These are phyloP conservation scores for Mesorhabditis spiculigera DNA, from an alignment of 2,888 invertebrate species.

Conservation along the genomic window DNA sequence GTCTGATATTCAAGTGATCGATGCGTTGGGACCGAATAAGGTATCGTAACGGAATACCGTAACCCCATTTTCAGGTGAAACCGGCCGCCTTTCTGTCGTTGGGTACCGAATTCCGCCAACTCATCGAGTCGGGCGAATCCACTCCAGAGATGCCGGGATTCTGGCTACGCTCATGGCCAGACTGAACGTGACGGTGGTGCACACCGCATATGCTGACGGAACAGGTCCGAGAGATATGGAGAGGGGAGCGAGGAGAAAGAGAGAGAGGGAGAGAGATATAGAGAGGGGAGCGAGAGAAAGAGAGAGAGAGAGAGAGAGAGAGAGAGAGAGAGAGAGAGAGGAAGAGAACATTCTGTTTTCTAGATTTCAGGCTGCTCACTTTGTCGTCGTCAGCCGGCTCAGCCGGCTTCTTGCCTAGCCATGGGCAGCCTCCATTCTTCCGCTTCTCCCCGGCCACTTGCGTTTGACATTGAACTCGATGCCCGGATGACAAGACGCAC, in stretches of 20 bases:
- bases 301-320: not conserved
- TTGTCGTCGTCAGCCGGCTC: slow-evolving; percentile 84
- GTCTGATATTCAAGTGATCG: slow-evolving; percentile 85
- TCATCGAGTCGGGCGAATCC: not conserved
- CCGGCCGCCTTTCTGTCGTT: not conserved
- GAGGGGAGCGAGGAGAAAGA: no score
- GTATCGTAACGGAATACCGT: slow-evolving; percentile 13
- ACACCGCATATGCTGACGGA: slow-evolving; percentile 8
- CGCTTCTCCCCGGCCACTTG: slow-evolving; percentile 74
- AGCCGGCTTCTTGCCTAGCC: slow-evolving; percentile 18
- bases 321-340: not conserved
- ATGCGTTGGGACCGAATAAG: slow-evolving; percentile 61
- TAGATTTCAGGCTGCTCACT: slow-evolving; percentile 70
- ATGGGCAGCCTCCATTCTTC: slow-evolving; percentile 22
- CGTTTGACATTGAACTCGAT: slow-evolving; percentile 81
- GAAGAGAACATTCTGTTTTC: slow-evolving; percentile 64
- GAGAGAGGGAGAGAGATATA: no score
- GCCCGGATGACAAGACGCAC: slow-evolving; percentile 80
- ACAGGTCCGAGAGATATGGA: no score
- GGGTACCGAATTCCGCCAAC: not conserved
- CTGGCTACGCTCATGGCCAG: slow-evolving; percentile 11
- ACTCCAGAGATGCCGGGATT: slow-evolving; percentile 6
- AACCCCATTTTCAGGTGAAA: slow-evolving; percentile 8
- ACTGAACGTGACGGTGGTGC: slow-evolving; percentile 6
- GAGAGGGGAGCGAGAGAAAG: no score